Evolutionary conservation across 2,113 vertebrate species (phyloP).

Genomic region (Recurvirostra avosetta): DNA sequence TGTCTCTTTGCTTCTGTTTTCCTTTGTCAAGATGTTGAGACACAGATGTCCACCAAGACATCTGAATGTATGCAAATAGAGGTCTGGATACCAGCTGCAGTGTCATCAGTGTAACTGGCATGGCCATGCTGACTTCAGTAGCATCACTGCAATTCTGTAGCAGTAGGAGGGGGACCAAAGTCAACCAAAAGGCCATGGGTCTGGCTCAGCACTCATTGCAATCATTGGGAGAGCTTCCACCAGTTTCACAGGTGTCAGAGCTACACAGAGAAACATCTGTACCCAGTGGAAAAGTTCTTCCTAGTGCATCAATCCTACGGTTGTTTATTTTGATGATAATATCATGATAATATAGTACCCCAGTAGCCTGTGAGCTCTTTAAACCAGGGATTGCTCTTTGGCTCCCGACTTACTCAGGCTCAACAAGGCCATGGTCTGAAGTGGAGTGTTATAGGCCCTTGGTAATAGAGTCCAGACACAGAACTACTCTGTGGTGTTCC

Average conservation of each 20-base stretch:
- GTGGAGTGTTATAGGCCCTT: background rate
- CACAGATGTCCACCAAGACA: background rate
- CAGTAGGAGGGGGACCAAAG: background rate
- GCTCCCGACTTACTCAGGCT: background rate
- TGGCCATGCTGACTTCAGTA: background rate
- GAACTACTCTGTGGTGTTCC: background rate
- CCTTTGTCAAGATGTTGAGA: background rate
- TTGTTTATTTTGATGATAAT: background rate
- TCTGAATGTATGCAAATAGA: background rate
- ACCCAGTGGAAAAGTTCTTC: background rate
- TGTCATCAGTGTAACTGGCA: background rate
- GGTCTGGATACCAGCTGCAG: background rate
- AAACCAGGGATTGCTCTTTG: background rate
- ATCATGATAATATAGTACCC: background rate
- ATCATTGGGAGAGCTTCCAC: background rate
- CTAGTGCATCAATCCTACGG: background rate
- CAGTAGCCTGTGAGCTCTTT: background rate
- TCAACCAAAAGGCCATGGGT: background rate
- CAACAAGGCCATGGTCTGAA: background rate
- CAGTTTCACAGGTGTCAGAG: background rate
- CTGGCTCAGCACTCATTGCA: background rate
- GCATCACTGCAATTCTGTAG: background rate
- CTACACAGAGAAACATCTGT: background rate
- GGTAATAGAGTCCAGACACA: background rate
- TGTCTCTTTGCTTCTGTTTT: background rate